These are phyloP conservation scores for Micoletzkya japonica DNA, from an alignment of 2,888 invertebrate species.

Conservation along the genomic window DNA sequence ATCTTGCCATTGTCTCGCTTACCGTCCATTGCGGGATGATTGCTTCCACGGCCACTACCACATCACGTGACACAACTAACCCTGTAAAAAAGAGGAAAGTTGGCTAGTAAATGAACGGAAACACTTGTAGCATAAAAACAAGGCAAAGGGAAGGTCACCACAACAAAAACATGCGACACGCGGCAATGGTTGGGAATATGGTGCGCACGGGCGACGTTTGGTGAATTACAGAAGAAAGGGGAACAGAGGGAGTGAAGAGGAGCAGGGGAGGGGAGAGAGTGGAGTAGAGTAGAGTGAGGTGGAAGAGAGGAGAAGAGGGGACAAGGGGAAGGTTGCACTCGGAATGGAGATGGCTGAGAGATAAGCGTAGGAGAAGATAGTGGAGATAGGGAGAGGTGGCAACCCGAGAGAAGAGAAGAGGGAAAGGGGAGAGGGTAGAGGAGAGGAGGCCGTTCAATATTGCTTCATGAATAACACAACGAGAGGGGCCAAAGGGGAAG, in stretches of 20 bases:
- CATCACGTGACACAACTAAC: no score
- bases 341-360: not conserved
- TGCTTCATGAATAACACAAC: no score
- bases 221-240: not conserved
- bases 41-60: no score
- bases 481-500: no score
- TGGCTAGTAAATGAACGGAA: no score
- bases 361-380: not conserved
- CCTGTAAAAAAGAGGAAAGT: no score
- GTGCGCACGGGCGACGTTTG: not conserved
- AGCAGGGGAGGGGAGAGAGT: not conserved
- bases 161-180: no score
- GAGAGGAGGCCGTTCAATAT: not conserved
- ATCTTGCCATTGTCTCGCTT: no score
- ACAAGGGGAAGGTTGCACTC: not conserved
- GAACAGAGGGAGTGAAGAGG: not conserved
- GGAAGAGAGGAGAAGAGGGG: not conserved
- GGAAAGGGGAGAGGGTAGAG: not conserved
- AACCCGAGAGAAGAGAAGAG: not conserved
- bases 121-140: no score
- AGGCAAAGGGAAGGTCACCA: no score
- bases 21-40: no score
- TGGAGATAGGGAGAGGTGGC: not conserved
- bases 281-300: not conserved
- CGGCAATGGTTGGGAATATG: no score